Evolutionary conservation across 2,113 vertebrate species (phyloP).

Genomic region (Noturus placidus): DNA sequence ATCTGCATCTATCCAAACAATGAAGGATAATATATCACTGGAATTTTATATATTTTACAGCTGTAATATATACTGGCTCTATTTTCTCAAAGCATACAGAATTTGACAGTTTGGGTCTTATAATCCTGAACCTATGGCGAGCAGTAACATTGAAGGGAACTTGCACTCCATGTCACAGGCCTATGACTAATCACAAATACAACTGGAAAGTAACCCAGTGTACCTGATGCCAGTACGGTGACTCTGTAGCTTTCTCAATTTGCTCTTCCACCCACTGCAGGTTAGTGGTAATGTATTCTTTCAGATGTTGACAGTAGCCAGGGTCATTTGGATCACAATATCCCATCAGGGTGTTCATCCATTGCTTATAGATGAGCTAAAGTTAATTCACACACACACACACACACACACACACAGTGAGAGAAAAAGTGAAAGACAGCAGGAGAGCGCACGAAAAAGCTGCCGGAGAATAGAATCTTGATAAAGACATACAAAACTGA

Average conservation of each 20-base stretch:
- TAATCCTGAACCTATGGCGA: background rate
- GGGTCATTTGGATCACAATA: slow-evolving; percentile 84
- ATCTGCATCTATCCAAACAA: background rate
- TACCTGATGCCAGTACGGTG: slow-evolving; percentile 92
- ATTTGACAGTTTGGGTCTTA: background rate
- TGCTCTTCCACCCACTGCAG: slow-evolving; percentile 84
- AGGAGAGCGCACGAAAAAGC: background rate
- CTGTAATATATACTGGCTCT: background rate
- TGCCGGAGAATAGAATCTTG: background rate
- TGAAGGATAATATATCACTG: background rate
- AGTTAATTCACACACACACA: background rate
- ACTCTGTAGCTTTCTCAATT: slow-evolving; percentile 65
- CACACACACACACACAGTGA: background rate
- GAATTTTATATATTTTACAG: background rate
- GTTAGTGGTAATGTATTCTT: slow-evolving; percentile 81
- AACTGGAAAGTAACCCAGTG: background rate
- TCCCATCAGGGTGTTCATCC: slow-evolving; percentile 91
- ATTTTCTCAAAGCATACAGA: background rate
- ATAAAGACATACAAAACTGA: background rate
- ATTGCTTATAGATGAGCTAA: slow-evolving; percentile 93
- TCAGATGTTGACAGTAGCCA: slow-evolving; percentile 83
- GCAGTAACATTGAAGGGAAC: background rate
- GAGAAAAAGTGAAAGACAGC: background rate
- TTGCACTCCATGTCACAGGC: too few relatives aligned
- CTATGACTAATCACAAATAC: background rate